Evolutionary conservation across 2,888 invertebrate genomes (phyloP).

Genomic region (Prenolepis imparis): DNA sequence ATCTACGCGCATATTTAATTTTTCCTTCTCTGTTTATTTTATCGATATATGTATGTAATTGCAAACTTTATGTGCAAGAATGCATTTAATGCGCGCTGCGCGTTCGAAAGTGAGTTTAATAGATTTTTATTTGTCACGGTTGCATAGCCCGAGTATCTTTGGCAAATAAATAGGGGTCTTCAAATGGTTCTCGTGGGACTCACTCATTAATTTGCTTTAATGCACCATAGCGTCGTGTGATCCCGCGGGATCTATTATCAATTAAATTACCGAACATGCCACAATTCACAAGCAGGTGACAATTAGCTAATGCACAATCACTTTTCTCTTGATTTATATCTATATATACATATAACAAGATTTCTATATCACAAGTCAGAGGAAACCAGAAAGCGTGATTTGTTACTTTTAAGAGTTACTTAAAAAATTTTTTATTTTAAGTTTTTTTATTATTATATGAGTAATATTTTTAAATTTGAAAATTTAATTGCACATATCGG

Average conservation of each 20-base stretch:
- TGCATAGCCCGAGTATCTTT: constrained; percentile 40
- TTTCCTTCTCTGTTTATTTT: not conserved
- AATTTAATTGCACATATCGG: not conserved
- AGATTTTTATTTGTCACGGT: constrained; percentile 19
- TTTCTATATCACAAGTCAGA: not conserved
- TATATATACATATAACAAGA: not conserved
- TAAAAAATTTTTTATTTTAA: not conserved
- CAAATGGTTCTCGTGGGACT: constrained; percentile 71
- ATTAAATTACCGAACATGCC: constrained; percentile 73
- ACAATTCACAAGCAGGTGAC: constrained; percentile 35
- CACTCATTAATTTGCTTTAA: constrained; percentile 79
- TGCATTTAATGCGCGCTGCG: not conserved
- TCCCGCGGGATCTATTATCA: constrained; percentile 72
- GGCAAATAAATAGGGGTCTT: constrained; percentile 74
- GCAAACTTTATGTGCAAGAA: not conserved
- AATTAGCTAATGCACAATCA: constrained; percentile 31
- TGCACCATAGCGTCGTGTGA: constrained; percentile 63
- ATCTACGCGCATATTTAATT: not conserved
- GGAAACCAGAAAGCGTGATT: not conserved
- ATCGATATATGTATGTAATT: not conserved
- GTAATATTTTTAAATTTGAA: not conserved
- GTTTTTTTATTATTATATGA: not conserved
- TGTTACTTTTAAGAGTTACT: not conserved
- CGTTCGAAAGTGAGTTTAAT: constrained; percentile 6
- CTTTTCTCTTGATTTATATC: not conserved